Evolutionary conservation across 2,797 vertebrate genomes (phyloP), one percentile per base, ranked within the genome.

Genomic region (Pteropus rufus): DNA sequence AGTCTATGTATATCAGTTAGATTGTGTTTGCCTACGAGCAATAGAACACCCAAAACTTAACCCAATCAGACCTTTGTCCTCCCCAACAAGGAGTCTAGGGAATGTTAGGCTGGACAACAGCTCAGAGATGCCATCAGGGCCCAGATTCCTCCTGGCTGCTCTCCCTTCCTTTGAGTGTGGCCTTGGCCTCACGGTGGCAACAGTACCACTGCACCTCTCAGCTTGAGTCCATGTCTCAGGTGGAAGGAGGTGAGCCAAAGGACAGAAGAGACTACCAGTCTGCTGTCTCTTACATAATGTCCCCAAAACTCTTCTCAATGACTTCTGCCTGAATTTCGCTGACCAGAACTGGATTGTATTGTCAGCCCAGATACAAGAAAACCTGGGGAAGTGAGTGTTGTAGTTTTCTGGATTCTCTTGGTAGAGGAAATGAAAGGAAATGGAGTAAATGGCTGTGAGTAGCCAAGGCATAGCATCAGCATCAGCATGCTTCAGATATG

Each of bases 201-300:
- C 44, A 49, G 11, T 0, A 5, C 52, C 36, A 19, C 0, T 36
- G 19, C 2, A 14, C 6, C 29, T 60, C 34, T 84, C 8, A 5
- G 4, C 4, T 7, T 2, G 6, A 5, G n/a, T 60, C 54, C 4
- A 3, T 4, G 10, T 49, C 8, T 65, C 10, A 0, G 19, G 23
- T 26, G 10, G 26, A 67, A 19, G 8, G 4, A 80, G 1, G 24
- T 10, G 49, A 81, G 34, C 29, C 79, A 11, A 39, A 60, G 19
- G 26, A 52, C 26, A 49, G 44, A 76, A 0, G 6, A 31, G 56
- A 24, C 4, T 5, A 39, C 5, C 62, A 70, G 52, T 18, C 46
- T 7, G 0, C 16, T 54, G 5, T 70, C 69, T 75, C 23, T 41
- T 89, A 10, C 52, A 0, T 56, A 15, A n/a, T 1, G 19, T 56